Conservation (phyloP, 2,797 vertebrate species). For the Hafferia zeledoni region DNA sequence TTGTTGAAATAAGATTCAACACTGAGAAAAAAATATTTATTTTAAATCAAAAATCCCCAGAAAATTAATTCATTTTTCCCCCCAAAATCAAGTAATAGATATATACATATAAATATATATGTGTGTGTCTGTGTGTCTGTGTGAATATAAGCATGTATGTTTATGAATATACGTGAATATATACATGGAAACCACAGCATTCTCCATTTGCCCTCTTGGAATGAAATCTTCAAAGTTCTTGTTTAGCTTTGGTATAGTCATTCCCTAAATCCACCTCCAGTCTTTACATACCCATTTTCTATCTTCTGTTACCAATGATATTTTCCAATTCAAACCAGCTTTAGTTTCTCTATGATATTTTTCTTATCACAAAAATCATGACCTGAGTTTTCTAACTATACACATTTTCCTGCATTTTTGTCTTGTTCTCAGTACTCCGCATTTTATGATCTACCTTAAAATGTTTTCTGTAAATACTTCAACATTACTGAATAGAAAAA, state of each 20-base stretch:
- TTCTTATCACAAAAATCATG: not conserved
- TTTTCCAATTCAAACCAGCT: not conserved
- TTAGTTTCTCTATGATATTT: not conserved
- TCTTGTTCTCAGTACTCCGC: not conserved
- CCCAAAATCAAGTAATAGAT: not conserved
- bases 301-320: not conserved
- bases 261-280: not conserved
- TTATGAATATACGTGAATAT: not conserved
- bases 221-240: not conserved
- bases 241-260: not conserved
- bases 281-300: not conserved
- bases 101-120: not conserved
- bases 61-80: not conserved
- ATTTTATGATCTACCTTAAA: not conserved
- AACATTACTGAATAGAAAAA: not conserved
- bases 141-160: not conserved
- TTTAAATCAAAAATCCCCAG: not conserved
- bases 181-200: not conserved
- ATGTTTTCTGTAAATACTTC: not conserved
- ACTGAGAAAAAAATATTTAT: not conserved
- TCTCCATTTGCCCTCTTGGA: not conserved
- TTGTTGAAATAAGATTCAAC: not conserved
- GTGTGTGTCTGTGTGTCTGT: too few relatives aligned
- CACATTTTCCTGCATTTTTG: not conserved
- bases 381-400: not conserved